These are phyloP conservation scores for Deroplatys truncata DNA, from an alignment of 2,888 invertebrate genomes.

Conservation along the genomic window DNA sequence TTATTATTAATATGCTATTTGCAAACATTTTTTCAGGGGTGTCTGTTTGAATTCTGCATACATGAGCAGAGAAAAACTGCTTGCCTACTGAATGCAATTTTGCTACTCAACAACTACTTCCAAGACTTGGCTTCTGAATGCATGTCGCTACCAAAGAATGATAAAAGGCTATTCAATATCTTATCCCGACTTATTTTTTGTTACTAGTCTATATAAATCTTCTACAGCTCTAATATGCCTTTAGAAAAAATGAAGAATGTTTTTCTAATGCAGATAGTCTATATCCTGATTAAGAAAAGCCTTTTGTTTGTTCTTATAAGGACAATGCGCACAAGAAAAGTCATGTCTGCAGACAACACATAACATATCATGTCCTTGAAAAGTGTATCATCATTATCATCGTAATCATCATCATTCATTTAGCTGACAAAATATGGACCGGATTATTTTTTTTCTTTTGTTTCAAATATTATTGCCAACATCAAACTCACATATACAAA, in stretches of 20 bases:
- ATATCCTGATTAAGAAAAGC: slow-evolving; percentile 2
- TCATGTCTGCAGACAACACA: slow-evolving; percentile 3
- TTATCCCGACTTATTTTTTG: neutral
- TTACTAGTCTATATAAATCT: neutral
- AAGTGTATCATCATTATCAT: neutral
- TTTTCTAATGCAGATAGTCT: neutral
- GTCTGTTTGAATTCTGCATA: neutral
- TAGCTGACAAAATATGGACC: slow-evolving; percentile 30
- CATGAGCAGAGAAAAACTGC: neutral
- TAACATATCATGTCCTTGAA: slow-evolving; percentile 1
- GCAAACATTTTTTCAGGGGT: neutral
- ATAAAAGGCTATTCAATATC: neutral
- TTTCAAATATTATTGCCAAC: slow-evolving; percentile 31
- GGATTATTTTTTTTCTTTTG: slow-evolving; percentile 26
- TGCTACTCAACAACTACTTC: neutral
- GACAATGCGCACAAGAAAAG: neutral
- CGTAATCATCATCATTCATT: neutral
- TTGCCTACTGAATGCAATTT: neutral
- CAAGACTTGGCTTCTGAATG: neutral
- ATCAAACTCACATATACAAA: slow-evolving; percentile 30
- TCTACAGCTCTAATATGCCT: slow-evolving; percentile 3
- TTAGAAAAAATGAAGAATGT: neutral
- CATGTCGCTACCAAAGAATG: slow-evolving; percentile 6
- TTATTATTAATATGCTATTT: neutral
- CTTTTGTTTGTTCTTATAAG: neutral